Evolutionary conservation across 2,113 vertebrate genomes (phyloP), one percentile per base, ranked within the genome.

Genomic region (Thalassarche chlororhynchos): DNA sequence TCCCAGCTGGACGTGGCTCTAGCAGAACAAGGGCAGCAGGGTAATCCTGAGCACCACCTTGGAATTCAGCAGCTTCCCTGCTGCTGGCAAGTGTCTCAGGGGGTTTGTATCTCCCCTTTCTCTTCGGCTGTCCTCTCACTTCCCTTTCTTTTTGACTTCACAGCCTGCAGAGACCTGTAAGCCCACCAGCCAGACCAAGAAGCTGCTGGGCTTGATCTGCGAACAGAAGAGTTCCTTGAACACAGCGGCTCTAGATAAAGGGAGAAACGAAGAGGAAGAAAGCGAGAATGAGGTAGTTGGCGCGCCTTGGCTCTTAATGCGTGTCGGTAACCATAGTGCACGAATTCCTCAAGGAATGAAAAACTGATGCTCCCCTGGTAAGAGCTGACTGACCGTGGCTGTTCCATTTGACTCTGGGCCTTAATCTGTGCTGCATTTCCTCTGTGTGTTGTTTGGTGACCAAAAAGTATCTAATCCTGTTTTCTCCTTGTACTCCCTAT

Each of bases 271-370:
- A 14, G 96, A 98, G 32, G 98, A 95, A 4, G 98, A 98, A 8
- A 98, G 98, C 1, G 98, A 98, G 93, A 96, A 98, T 62, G 96
- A 98, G 97, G 98, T 98, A 92, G 58, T 17, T 12, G 8, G 28
- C 17, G 49, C 36, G 80, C 49, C 52, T 14, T 26, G 60, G 51
- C 40, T 71, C 54, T 17, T 10, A 5, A 3, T 5, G 6, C 1
- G 3, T 26, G 75, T 61, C 5, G 5, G n/a, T 26, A 4, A 14
- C 29, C 14, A 3, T 5, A 7, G 57, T 4, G 34, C 42, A 3
- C 3, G 69, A 9, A 60, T 21, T 21, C 60, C 51, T 61, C 38
- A 3, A 19, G 32, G 72, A 19, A 9, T 11, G 52, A 21, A 19
- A 18, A 38, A 1, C 52, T 32, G 47, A 1, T 65, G 46, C 62